Conservation (phyloP, 2,113 vertebrate species). For the Oryctolagus cuniculus region mOryCun1.1 NC_091434.1:50755501-50756000, state of each 20-base stretch:
- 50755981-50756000: neutral
- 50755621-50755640: slow-evolving; percentile 61
- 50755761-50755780: neutral
- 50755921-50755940: slow-evolving; percentile 24
- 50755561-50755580: slow-evolving; percentile 55
- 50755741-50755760: neutral
- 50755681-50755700: neutral
- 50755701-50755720: neutral
- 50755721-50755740: neutral
- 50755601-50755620: slow-evolving; percentile 65
- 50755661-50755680: slow-evolving; percentile 10
- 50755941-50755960: neutral
- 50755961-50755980: slow-evolving; percentile 25
- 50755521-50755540: slow-evolving; percentile 23
- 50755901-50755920: slow-evolving; percentile 4
- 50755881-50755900: slow-evolving; percentile 17
- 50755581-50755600: slow-evolving; percentile 44
- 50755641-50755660: slow-evolving; percentile 57
- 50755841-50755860: slow-evolving; percentile 22
- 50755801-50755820: slow-evolving; percentile 40
- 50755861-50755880: neutral
- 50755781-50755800: slow-evolving; percentile 41
- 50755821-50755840: neutral
- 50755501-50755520: neutral
- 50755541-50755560: slow-evolving; percentile 53